Base-by-base conservation (phyloP, 2,797 vertebrate species). In the Pangasius krempfi region DNA sequence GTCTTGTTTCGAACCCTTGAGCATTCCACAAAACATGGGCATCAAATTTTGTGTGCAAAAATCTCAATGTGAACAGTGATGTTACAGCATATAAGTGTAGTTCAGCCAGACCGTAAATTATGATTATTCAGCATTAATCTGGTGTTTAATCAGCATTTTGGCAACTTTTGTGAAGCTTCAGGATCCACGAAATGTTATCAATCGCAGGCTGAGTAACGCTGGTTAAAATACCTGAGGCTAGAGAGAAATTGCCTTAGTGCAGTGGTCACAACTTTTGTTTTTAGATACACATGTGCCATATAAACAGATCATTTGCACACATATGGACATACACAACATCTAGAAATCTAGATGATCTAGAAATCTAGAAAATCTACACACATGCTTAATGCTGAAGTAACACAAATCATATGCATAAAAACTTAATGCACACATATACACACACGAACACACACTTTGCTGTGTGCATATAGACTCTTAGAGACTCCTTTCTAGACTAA, bases 181-280 rank as follows among this genome's bases (percentile, higher is more conserved):
- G 50, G 40, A 81, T 72, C 50, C n/a, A 80, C 33, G 47, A 88
- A 87, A 88, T 87, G 73, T 80, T 86, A 90, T 90, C 64, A 68
- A 90, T 90, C 82, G 81, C 58, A 87, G 70, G 18, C 83, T 88
- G 89, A 90, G 88, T 87, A 86, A 88, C 88, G 86, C 86, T 88
- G 70, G 64, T 84, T 89, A 88, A 89, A 87, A 86, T 88, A 37
- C 70, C 60, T 79, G n/a, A 18, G 85, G 89, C 68, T 64, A 22
- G 44, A 85, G 76, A 58, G 73, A 78, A 44, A 73, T 22, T 73
- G 70, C 68, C 3, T 72, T 40, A 75, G 40, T 75, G 40, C 16
- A 75, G 8, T 47, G 40, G 9, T 73, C 40, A 44, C 10, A 33
- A 56, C n/a, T 56, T 37, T 56, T n/a, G n/a, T 33, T 22, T 27